Percentiles rank a stretch among this genome's conserved stretches.
Conservation (phyloP, 2,797 vertebrate species). For the Cheirogaleus major region DNA sequence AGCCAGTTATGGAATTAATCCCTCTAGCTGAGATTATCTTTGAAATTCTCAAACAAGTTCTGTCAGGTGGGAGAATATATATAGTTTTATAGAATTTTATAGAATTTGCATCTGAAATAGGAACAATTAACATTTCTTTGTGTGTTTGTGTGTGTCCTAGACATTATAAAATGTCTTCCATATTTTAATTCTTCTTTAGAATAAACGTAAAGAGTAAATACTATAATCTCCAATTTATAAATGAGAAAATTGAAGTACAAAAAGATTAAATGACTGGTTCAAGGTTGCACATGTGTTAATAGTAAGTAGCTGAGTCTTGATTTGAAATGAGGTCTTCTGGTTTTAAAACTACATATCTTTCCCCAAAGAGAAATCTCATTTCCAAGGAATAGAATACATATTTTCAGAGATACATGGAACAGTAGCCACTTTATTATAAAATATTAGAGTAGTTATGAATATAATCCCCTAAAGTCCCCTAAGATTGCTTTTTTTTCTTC, state of each 20-base stretch:
- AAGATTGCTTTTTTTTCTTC: background rate
- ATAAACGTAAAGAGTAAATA: background rate
- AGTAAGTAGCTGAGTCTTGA: background rate
- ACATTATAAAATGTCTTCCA: conserved; percentile 39
- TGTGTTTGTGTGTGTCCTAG: background rate
- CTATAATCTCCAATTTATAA: background rate
- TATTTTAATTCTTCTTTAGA: conserved; percentile 33
- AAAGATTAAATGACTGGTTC: background rate
- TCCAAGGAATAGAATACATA: background rate
- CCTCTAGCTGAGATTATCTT: conserved; percentile 48
- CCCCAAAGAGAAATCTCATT: background rate
- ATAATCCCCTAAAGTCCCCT: background rate
- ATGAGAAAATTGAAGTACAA: background rate
- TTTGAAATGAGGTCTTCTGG: conserved; percentile 18
- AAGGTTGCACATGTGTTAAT: background rate
- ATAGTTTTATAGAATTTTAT: background rate
- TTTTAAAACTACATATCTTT: background rate
- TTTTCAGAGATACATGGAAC: background rate
- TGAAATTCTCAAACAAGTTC: conserved; percentile 49
- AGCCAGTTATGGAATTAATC: conserved; percentile 43
- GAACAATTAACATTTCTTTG: conserved; percentile 20
- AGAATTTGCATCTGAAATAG: background rate
- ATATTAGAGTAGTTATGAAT: background rate
- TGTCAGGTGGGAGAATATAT: conserved; percentile 22
- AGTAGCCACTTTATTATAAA: background rate